Base-by-base conservation (phyloP, 2,888 invertebrate species). In the Apodemia duryi region DNA sequence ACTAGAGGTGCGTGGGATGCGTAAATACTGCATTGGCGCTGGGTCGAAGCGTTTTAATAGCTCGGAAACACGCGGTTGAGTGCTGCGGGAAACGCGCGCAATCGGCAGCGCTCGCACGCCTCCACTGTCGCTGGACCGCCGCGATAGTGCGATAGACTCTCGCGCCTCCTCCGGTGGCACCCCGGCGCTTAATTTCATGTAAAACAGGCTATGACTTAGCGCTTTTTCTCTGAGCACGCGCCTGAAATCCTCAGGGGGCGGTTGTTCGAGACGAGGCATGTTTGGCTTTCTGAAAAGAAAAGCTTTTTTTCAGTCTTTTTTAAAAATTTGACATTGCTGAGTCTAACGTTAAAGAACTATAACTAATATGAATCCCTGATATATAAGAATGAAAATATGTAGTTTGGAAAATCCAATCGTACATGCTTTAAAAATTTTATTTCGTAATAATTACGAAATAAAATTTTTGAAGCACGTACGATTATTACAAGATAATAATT, bases 221-320 rank as follows among this genome's bases (percentile, higher is more conserved):
- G 92, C 92, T 79, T 92, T 92, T 79, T 91, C 91, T 66, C 91
- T 85, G 68, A 92, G 78, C 68, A 91, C 86, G 67, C 88, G 85
- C 54, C 92, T 87, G 78, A 92, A 91, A 77, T 92, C 92, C 73
- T 91, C 88, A 51, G 86, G 83, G 61, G 85, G 78, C 61, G 79
- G 74, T 68, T 86, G 77, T 70, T 90, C 90, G 66, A 91, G 72
- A 62, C 88, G 90, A 67, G 91, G 91, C 91, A 91, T 91, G 70
- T 32, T 67, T 28, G 68, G 79, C 69, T 46, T 13, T 70, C 77
- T 75, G 69, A 72, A 79, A 71, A 32, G 35, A 32, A 38, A 32
- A 21, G 46, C 46, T 1, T 46, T 46, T 46, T 46, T 10, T 41
- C 9, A 41, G 41, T 41, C 9, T 41, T 41, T 41, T 10, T 41